Conservation (phyloP, 2,113 vertebrate species). For the Budorcas taxicolor region DNA sequence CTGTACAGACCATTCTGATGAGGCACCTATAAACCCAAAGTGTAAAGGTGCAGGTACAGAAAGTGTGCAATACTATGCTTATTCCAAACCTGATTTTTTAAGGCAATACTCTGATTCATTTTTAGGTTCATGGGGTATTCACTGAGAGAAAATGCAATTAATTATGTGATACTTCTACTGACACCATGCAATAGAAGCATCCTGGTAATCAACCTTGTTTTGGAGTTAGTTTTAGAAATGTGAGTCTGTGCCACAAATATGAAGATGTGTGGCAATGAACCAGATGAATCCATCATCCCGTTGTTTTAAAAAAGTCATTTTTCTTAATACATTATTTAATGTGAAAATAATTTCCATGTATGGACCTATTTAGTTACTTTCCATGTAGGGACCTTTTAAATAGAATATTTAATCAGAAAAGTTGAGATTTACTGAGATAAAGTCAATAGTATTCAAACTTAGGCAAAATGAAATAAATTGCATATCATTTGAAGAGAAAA, state of each 20-base stretch:
- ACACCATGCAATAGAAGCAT: background rate
- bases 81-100: background rate
- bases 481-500: background rate
- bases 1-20: conserved; percentile 95
- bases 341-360: background rate
- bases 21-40: conserved; percentile 92
- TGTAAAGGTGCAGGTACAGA: conserved; percentile 90
- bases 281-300: background rate
- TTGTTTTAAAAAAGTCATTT: background rate
- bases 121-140: background rate
- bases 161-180: background rate
- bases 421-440: background rate
- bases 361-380: background rate
- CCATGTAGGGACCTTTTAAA: background rate
- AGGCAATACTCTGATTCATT: background rate
- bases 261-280: background rate
- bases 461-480: background rate
- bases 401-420: background rate
- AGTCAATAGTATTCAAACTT: background rate
- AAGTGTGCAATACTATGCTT: background rate
- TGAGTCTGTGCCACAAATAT: background rate
- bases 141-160: background rate
- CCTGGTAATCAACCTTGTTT: background rate
- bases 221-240: background rate
- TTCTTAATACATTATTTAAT: background rate